These are phyloP conservation scores for Meandrina meandrites DNA, from an alignment of 92 coral and sea anemone species.

Conservation along the genomic window DNA sequence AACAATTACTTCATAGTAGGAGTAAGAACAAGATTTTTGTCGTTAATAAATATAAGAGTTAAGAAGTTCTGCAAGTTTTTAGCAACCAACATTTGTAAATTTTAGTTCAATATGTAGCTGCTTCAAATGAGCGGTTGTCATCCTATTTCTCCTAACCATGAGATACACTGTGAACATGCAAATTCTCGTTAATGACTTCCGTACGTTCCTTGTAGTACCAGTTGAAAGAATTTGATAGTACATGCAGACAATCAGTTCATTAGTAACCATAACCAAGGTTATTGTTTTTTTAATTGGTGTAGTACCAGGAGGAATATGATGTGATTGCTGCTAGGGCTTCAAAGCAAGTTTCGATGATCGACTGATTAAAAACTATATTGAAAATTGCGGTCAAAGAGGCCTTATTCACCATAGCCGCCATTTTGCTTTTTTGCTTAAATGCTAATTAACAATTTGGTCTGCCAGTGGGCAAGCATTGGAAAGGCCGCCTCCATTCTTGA, in stretches of 20 bases:
- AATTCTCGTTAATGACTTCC: background rate
- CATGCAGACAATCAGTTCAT: background rate
- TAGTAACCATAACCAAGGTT: background rate
- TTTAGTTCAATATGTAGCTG: background rate
- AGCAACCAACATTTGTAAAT: background rate
- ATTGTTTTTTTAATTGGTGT: background rate
- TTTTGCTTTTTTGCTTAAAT: no score
- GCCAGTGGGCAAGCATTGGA: no score
- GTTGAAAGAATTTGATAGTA: background rate
- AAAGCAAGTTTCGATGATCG: background rate
- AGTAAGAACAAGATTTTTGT: background rate
- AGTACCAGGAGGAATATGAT: background rate
- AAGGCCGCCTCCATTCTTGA: no score
- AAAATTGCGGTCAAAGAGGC: background rate
- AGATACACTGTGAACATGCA: background rate
- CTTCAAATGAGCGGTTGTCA: background rate
- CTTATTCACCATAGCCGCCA: background rate
- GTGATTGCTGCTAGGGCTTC: background rate
- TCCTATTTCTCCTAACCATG: background rate
- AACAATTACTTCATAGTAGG: background rate
- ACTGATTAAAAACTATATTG: background rate
- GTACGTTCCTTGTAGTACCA: background rate
- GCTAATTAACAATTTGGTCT: background rate
- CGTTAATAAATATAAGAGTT: background rate
- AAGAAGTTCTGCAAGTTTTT: background rate